Percentiles rank a stretch among this genome's conserved stretches.
Evolutionary conservation across 2,888 invertebrate species (phyloP).

Genomic region (Cataglyphis rosenhaueri): DNA sequence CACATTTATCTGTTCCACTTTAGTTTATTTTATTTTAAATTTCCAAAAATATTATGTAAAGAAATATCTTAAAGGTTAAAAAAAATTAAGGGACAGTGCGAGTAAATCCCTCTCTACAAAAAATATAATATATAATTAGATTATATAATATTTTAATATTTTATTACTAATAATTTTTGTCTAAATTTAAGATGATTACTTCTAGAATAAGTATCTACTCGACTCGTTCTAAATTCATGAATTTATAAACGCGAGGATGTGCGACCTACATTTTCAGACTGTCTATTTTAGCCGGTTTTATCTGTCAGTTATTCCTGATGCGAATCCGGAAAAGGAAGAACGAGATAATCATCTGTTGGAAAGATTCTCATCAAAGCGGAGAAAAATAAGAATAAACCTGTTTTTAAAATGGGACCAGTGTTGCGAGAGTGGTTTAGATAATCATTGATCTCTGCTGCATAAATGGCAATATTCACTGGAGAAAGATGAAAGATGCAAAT

Average conservation of each 20-base stretch:
- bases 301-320: slow-evolving; percentile 30
- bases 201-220: neutral
- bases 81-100: neutral
- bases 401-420: neutral
- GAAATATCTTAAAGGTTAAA: neutral
- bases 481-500: neutral
- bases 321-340: slow-evolving; percentile 46
- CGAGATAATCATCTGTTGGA: neutral
- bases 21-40: neutral
- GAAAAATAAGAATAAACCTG: slow-evolving; percentile 41
- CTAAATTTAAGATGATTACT: neutral
- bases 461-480: neutral
- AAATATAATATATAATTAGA: neutral
- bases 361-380: neutral
- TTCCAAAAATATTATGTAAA: neutral
- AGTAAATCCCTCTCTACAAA: neutral
- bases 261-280: slow-evolving; percentile 38
- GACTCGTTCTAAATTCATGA: slow-evolving; percentile 7
- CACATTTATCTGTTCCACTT: neutral
- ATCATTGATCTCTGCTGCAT: neutral
- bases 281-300: slow-evolving; percentile 24
- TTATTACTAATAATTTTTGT: neutral
- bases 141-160: neutral
- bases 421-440: slow-evolving; percentile 13
- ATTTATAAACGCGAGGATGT: slow-evolving; percentile 7